phyloP scores from a whole-genome alignment of 2,888 invertebrate species.

The Arctia plantaginis region DNA sequence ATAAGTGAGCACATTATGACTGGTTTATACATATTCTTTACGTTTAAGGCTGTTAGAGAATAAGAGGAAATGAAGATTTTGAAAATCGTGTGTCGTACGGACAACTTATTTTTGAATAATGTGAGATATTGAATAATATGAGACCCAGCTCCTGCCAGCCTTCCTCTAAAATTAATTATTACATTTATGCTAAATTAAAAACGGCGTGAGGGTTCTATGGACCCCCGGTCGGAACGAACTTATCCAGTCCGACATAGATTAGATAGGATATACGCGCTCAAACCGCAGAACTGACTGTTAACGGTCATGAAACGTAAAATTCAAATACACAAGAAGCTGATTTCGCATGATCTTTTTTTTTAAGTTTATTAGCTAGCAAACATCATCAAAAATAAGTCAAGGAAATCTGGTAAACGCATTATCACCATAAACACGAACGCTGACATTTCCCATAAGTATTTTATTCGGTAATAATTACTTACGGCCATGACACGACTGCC shows the following conservation, averaged over 20 bases:
- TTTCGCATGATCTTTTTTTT: neutral
- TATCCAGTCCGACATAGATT: neutral
- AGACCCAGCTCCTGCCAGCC: no score
- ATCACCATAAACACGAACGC: slow-evolving; percentile 32
- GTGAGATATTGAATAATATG: no score
- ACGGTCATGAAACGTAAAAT: neutral
- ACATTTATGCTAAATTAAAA: no score
- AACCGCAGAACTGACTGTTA: neutral
- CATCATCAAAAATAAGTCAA: slow-evolving; percentile 38
- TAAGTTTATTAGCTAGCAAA: neutral
- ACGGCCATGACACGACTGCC: slow-evolving; percentile 70
- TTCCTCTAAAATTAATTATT: no score
- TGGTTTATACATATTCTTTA: neutral
- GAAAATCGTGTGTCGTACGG: no score
- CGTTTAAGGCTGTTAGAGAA: no score
- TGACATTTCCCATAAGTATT: slow-evolving; percentile 48
- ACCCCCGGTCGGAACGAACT: no score
- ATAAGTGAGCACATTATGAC: neutral
- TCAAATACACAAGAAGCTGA: neutral
- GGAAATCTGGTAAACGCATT: slow-evolving; percentile 27
- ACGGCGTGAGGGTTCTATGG: no score
- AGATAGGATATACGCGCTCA: neutral
- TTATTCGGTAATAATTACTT: slow-evolving; percentile 56
- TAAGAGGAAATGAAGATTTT: no score
- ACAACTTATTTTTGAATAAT: no score